A percentile compares a stretch with the other conserved stretches of the same genome.
These are phyloP conservation scores for Gandaritis pyraliata DNA, from an alignment of 2,888 invertebrate species.

Conservation along the genomic window DNA sequence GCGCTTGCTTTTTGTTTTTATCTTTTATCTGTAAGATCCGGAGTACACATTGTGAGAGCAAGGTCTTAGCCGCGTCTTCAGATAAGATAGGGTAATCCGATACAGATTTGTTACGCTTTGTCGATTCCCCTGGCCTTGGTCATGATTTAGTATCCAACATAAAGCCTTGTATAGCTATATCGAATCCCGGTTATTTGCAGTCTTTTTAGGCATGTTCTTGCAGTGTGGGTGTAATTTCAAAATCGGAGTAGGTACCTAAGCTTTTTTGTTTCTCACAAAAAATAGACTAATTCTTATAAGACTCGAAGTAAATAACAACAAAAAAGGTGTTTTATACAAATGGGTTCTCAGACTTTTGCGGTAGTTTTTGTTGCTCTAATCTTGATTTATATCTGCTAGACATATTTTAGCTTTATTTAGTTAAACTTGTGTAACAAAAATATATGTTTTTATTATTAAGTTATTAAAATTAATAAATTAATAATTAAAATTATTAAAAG, in stretches of 20 bases:
- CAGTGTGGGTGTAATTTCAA: constrained; percentile 19
- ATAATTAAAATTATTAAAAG: no score
- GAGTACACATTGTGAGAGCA: constrained; percentile 37
- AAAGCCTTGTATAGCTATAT: constrained; percentile 21
- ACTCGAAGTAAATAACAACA: constrained; percentile 16
- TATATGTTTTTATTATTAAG: no score
- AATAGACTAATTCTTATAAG: constrained; percentile 25
- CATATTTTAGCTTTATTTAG: neutral
- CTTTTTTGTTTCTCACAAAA: constrained; percentile 25
- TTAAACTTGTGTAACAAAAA: no score
- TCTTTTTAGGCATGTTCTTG: constrained; percentile 20
- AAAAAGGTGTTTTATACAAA: constrained; percentile 28
- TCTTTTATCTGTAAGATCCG: constrained; percentile 29
- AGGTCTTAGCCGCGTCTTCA: constrained; percentile 39
- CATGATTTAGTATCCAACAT: constrained; percentile 37
- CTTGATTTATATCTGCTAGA: constrained; percentile 22
- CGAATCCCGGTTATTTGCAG: constrained; percentile 25
- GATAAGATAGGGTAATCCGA: constrained; percentile 41
- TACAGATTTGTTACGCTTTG: constrained; percentile 43
- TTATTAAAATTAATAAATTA: no score
- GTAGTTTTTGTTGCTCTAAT: constrained; percentile 22
- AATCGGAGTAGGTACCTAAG: constrained; percentile 16
- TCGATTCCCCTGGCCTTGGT: constrained; percentile 41
- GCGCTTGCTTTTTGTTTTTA: constrained; percentile 6
- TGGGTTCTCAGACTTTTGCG: constrained; percentile 30